Conservation (phyloP, 2,113 vertebrate species). For the Aviceda subcristata region DNA sequence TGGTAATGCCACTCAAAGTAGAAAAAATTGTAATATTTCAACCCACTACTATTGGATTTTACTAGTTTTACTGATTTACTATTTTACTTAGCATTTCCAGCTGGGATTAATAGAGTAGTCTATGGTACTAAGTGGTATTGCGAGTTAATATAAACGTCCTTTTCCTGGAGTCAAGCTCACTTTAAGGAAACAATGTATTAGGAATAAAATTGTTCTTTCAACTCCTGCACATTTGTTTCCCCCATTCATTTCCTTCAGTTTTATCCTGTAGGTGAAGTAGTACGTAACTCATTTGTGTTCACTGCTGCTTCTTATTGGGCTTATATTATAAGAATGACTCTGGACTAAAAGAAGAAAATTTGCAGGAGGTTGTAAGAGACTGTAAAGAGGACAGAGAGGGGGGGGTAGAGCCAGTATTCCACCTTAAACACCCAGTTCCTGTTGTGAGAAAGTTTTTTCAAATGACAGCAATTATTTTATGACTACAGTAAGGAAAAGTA, state of each 20-base stretch:
- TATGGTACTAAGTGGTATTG: background rate
- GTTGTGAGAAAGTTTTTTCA: background rate
- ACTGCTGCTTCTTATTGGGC: background rate
- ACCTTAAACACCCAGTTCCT: background rate
- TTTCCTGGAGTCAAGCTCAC: background rate
- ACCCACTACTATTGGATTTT: background rate
- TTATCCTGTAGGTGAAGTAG: background rate
- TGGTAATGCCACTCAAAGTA: background rate
- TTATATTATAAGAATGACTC: background rate
- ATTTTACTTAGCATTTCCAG: background rate
- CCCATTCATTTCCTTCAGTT: background rate
- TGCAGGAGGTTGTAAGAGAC: background rate
- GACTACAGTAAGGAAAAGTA: background rate
- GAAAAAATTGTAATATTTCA: background rate
- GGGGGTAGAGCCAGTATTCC: background rate
- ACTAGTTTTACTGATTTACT: background rate
- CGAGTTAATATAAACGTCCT: background rate
- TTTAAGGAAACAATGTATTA: background rate
- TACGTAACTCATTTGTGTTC: background rate
- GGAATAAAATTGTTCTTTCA: background rate
- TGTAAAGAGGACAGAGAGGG: background rate
- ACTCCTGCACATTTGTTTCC: background rate
- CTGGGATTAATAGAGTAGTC: background rate
- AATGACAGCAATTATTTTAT: background rate
- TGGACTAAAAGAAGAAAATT: background rate